phyloP scores from a whole-genome alignment of 2,797 vertebrate genomes.

The Neopelma chrysocephalum region DNA sequence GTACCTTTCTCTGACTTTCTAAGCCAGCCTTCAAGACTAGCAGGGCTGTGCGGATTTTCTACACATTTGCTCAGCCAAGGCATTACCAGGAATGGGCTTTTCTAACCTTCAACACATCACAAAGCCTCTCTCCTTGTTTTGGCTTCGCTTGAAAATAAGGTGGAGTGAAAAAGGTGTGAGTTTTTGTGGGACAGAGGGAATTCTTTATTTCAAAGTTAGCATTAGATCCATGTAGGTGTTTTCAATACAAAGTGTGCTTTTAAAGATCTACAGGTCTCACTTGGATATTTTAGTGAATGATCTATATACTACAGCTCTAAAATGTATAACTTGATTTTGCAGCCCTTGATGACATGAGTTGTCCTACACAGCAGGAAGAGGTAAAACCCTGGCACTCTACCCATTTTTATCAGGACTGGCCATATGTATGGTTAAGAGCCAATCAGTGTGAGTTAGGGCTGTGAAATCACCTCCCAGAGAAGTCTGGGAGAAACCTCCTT shows the following conservation, averaged over 20 bases:
- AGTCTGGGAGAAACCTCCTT: not conserved
- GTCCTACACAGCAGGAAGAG: not conserved
- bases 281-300: not conserved
- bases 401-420: not conserved
- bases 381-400: not conserved
- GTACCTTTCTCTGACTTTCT: not conserved
- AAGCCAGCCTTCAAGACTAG: not conserved
- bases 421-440: not conserved
- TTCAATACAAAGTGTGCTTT: not conserved
- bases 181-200: conserved; percentile 2
- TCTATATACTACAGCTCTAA: not conserved
- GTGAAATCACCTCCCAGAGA: not conserved
- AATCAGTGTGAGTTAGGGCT: not conserved
- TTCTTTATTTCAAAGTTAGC: not conserved
- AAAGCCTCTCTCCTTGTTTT: conserved; percentile 6
- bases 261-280: not conserved
- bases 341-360: not conserved
- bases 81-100: not conserved
- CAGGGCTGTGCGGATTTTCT: not conserved
- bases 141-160: not conserved
- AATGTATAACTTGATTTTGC: not conserved
- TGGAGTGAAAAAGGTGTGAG: not conserved
- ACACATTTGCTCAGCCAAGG: not conserved
- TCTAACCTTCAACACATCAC: not conserved
- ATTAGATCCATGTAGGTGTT: not conserved